Base-by-base conservation (phyloP, 2,113 vertebrate genomes). In the Pangasianodon gigas region DNA sequence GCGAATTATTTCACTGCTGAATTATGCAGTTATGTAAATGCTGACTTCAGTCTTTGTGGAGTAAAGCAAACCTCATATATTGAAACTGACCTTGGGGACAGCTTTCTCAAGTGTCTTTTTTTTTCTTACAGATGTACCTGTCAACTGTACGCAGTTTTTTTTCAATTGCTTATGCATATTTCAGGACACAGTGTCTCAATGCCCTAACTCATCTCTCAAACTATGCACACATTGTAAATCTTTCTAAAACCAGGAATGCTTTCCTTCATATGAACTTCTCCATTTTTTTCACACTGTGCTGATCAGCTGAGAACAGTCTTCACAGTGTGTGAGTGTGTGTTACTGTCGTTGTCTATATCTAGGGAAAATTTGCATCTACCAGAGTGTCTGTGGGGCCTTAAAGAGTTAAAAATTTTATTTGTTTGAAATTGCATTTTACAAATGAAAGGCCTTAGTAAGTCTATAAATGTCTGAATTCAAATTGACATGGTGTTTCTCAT, bases 1-100 rank as follows among this genome's bases (percentile, higher is more conserved):
- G 85, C 69, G 6, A 56, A 48, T 46, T 65, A 18, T 62, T 85
- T 74, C 75, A 51, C 84, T 88, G 41, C 84, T 87, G 81, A 85
- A 89, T 89, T 89, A 89, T 85, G 85, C 52, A 87, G 74, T 85
- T 87, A 87, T 90, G 85, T 75, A 85, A 54, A 92, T 89, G 83
- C 44, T 87, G 84, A 84, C 85, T 85, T 84, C 48, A 79, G 44
- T 86, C 29, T 84, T 65, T 67, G 84, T 44, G 75, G 71, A 69
- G 79, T n/a, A 89, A 86, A 92, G 88, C 87, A 79, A 86, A 87
- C 74, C 62, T 67, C 84, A n/a, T 86, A 75, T 88, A 79, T 87
- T 75, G 75, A 18, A 48, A 54, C 67, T 85, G 77, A 88, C 83
- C 62, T 44, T 74, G 51, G 84, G 24, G 65, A 58, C 82, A 46